Evolutionary conservation across 2,113 vertebrate species (phyloP), one percentile per base, ranked within the genome.

Genomic region (Sinocyclocheilus anshuiensis): DNA sequence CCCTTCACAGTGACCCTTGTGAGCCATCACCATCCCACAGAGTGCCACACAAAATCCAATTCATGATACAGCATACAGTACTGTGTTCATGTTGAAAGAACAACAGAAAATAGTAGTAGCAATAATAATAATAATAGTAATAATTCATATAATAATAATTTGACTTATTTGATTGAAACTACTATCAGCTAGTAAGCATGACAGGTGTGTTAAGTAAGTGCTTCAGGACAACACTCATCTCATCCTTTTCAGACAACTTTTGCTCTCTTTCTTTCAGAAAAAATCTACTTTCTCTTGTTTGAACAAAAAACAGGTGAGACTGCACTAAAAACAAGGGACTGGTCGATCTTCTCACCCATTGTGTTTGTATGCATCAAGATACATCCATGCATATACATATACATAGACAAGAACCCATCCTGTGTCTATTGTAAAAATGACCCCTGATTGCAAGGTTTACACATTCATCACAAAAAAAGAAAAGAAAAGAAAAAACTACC

Each of bases 41-140:
- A 88, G 77, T 29, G 90, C 89, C 94, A 93, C 92, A 87, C 74
- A 57, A 69, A 81, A 89, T 67, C 61, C 77, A 45, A 81, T 92
- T 94, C 71, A 93, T 92, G 94, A 95, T 93, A 92, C 95, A 95
- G 96, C 95, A 96, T 97, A 98, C 97, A 98, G 97, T 97, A 98
- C 96, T 94, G 94, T 89, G 94, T 95, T 94, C 95, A 95, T 93
- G 94, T 95, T 94, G 86, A 96, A 94, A 96, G 92, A 94, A 81
- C 85, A 81, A 86, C 26, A 61, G 33, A 77, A 42, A 87, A 84
- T 84, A 86, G 55, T 59, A 85, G 80, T 86, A 53, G 50, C 50
- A 53, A 53, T 53, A 53, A 53, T 53, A 53, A 15, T 50, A 50
- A 50, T 50, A 50, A 85, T 86, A 85, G 59, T 81, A 84, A 84